These are phyloP conservation scores for Heliconius charithonia DNA, from an alignment of 2,888 invertebrate species.

Conservation along the genomic window DNA sequence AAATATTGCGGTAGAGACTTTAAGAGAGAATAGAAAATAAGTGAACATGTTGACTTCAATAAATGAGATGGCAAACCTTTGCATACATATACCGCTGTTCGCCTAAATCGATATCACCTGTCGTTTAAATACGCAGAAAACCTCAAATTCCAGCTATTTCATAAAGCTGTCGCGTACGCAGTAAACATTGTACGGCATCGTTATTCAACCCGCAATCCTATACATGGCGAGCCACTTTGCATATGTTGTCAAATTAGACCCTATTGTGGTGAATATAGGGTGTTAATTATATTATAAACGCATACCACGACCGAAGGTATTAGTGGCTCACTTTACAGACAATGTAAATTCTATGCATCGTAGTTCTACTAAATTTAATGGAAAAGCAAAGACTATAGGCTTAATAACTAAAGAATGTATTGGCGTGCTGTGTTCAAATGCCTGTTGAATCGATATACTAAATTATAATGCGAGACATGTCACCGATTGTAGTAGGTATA, in stretches of 20 bases:
- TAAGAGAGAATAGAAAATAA: neutral
- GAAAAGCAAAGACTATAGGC: slow-evolving; percentile 32
- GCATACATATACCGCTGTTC: slow-evolving; percentile 37
- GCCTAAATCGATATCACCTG: slow-evolving; percentile 42
- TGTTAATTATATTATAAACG: slow-evolving; percentile 53
- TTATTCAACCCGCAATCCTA: slow-evolving; percentile 67
- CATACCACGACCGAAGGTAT: slow-evolving; percentile 48
- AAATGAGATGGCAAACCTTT: neutral
- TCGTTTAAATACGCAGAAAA: slow-evolving; percentile 48
- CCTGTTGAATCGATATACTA: slow-evolving; percentile 29
- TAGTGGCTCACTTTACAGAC: slow-evolving; percentile 58
- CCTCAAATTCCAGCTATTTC: slow-evolving; percentile 61
- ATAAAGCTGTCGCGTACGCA: slow-evolving; percentile 62
- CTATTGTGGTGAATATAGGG: slow-evolving; percentile 52
- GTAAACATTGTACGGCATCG: slow-evolving; percentile 68
- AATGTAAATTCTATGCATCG: slow-evolving; percentile 70
- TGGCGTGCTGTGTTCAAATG: slow-evolving; percentile 27
- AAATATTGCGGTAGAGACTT: neutral
- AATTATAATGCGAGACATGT: slow-evolving; percentile 45
- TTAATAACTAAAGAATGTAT: slow-evolving; percentile 37
- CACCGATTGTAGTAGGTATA: slow-evolving; percentile 32
- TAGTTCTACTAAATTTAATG: slow-evolving; percentile 34
- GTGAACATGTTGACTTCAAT: neutral
- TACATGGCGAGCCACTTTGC: slow-evolving; percentile 44
- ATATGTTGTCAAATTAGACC: slow-evolving; percentile 34